A percentile compares a stretch with the other conserved stretches of the same genome.
phyloP scores from a whole-genome alignment of 2,113 vertebrate genomes.

The Himantopus leucocephalus region DNA sequence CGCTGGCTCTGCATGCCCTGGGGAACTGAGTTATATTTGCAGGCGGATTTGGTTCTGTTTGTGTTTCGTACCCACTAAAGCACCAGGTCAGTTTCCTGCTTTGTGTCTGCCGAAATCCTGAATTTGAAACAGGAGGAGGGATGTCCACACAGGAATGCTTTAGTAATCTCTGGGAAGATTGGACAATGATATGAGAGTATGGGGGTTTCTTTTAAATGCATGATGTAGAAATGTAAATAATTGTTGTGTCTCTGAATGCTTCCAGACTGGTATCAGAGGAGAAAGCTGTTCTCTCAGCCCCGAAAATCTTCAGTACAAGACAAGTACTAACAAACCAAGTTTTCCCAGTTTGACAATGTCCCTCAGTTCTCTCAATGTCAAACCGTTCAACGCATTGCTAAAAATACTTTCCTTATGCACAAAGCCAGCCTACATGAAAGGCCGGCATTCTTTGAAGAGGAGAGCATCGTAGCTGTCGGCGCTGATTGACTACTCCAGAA shows the following conservation, averaged over 20 bases:
- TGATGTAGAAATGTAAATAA: background rate
- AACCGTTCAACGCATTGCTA: background rate
- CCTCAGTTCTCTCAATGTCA: conserved; percentile 53
- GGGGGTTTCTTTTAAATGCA: background rate
- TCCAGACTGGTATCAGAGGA: background rate
- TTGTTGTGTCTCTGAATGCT: background rate
- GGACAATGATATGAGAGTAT: background rate
- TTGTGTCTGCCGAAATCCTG: background rate
- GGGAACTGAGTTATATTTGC: background rate
- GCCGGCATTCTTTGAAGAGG: conserved; percentile 5
- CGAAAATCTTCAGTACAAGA: background rate
- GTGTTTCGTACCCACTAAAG: background rate
- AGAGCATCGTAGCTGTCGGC: background rate
- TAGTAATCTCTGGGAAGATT: background rate
- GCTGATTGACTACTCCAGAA: background rate
- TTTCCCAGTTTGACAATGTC: background rate
- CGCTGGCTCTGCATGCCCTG: background rate
- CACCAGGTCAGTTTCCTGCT: fast-evolving
- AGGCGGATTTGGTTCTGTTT: background rate
- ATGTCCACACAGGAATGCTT: background rate
- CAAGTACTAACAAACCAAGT: background rate
- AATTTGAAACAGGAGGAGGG: background rate
- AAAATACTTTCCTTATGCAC: conserved; percentile 44
- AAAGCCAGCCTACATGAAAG: conserved; percentile 15
- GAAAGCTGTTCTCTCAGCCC: background rate